Percentiles rank a stretch among this genome's conserved stretches.
Conservation (phyloP, 2,797 vertebrate species). For the Rhabdomys pumilio region DNA sequence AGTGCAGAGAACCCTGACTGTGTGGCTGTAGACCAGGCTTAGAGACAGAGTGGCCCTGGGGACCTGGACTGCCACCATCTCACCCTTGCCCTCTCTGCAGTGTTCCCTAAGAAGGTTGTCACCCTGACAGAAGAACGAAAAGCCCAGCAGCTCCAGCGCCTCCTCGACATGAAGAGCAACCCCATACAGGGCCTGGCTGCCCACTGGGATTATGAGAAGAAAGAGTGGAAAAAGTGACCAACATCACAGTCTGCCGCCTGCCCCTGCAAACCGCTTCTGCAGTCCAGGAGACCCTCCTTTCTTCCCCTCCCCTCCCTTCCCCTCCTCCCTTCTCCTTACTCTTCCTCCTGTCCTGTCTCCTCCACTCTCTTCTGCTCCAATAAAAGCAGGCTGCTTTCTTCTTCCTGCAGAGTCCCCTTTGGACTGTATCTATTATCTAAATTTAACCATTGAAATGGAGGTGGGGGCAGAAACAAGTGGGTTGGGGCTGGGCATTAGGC, state of each 20-base stretch:
- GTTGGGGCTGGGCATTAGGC: background rate
- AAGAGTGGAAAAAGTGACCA: slow-evolving; percentile 92
- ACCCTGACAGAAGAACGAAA: slow-evolving; percentile 91
- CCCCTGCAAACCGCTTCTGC: background rate
- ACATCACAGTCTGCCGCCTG: rapidly evolving
- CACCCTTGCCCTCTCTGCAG: slow-evolving; percentile 80
- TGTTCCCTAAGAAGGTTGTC: slow-evolving; percentile 89
- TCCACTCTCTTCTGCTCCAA: background rate
- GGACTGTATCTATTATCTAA: background rate
- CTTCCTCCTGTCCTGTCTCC: background rate
- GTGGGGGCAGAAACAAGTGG: background rate
- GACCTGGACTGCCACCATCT: background rate
- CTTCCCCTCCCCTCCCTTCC: too few species aligned
- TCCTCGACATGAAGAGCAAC: slow-evolving; percentile 93
- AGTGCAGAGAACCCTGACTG: too few species aligned
- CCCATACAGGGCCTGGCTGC: slow-evolving; percentile 91
- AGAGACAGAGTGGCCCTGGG: too few species aligned
- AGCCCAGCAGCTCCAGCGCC: slow-evolving; percentile 91
- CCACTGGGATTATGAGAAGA: slow-evolving; percentile 94
- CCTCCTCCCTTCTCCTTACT: too few species aligned
- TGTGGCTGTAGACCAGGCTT: background rate
- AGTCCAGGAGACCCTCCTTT: background rate
- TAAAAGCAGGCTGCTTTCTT: slow-evolving; percentile 67
- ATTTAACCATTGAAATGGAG: background rate
- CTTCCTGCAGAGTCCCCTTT: background rate